phyloP scores from a whole-genome alignment of 2,888 invertebrate genomes.

The Melieria picta region DNA sequence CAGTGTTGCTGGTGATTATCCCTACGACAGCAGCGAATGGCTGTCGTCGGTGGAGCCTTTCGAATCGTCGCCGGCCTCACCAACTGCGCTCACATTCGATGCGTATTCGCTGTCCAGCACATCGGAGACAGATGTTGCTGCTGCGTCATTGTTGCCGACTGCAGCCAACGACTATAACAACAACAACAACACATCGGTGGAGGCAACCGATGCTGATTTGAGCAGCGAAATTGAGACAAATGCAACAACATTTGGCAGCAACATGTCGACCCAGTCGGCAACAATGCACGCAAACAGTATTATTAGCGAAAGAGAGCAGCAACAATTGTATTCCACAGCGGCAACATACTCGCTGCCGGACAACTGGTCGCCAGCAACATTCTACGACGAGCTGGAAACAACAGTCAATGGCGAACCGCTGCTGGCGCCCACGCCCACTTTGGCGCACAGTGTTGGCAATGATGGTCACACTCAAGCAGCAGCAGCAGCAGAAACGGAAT shows the following conservation, averaged over 20 bases:
- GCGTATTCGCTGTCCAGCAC: neutral
- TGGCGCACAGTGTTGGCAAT: constrained; percentile 19
- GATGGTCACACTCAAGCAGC: constrained; percentile 42
- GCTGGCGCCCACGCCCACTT: constrained; percentile 29
- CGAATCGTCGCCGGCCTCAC: constrained; percentile 24
- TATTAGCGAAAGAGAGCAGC: constrained; percentile 12
- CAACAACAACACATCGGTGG: neutral
- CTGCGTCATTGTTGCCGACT: neutral
- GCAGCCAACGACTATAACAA: constrained; percentile 20
- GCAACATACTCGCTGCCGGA: constrained; percentile 38
- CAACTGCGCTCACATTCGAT: neutral
- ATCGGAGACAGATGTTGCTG: constrained; percentile 3
- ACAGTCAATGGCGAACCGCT: constrained; percentile 23
- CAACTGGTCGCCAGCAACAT: neutral
- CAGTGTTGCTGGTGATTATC: constrained; percentile 22
- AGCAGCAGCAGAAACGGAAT: constrained; percentile 6
- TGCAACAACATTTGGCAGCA: neutral
- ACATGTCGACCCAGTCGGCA: constrained; percentile 1
- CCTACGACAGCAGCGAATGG: constrained; percentile 17
- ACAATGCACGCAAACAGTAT: constrained; percentile 23
- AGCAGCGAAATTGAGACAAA: constrained; percentile 3
- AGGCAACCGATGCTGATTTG: neutral
- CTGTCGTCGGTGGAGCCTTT: constrained; percentile 37
- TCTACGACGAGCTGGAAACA: constrained; percentile 27
- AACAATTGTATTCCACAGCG: constrained; percentile 10